A percentile compares a stretch with the other conserved stretches of the same genome.
Conservation (phyloP, 2,797 vertebrate species). For the Sebastes trivittatus region DNA sequence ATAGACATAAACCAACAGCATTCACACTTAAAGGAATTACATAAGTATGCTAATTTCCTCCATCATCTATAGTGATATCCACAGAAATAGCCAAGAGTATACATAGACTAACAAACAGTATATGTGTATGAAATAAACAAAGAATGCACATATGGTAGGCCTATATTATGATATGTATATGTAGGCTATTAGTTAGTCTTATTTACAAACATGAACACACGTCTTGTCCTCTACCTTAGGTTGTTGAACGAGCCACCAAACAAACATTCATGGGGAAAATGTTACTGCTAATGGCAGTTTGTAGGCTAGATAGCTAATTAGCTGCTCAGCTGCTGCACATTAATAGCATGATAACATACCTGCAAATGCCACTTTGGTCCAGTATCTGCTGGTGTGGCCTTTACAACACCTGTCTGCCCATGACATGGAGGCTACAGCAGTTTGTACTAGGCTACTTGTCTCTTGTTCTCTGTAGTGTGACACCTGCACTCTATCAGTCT, state of each 20-base stretch:
- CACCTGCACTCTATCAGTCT: background rate
- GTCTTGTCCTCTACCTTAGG: background rate
- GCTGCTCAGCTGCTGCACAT: background rate
- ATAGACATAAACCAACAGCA: no score
- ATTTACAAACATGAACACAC: background rate
- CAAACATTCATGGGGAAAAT: background rate
- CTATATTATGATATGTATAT: no score
- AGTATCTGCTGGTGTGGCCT: background rate
- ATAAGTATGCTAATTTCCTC: no score
- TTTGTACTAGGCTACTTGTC: background rate
- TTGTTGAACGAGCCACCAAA: background rate
- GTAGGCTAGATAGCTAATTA: background rate
- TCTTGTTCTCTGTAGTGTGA: no score
- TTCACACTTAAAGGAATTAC: no score
- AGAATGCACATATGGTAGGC: no score
- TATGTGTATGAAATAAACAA: no score
- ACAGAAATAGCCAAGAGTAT: no score
- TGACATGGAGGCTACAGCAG: background rate
- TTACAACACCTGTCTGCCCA: background rate
- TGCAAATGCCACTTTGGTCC: background rate
- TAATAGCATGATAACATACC: background rate
- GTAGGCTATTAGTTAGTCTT: no score
- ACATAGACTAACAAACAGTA: no score
- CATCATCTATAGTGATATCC: no score
- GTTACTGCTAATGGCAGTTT: rapidly evolving